Percentiles rank a stretch among this genome's conserved stretches.
These are phyloP conservation scores for Drosophila rufa DNA, from an alignment of 1,140 invertebrate genomes.

Conservation along the genomic window DNA sequence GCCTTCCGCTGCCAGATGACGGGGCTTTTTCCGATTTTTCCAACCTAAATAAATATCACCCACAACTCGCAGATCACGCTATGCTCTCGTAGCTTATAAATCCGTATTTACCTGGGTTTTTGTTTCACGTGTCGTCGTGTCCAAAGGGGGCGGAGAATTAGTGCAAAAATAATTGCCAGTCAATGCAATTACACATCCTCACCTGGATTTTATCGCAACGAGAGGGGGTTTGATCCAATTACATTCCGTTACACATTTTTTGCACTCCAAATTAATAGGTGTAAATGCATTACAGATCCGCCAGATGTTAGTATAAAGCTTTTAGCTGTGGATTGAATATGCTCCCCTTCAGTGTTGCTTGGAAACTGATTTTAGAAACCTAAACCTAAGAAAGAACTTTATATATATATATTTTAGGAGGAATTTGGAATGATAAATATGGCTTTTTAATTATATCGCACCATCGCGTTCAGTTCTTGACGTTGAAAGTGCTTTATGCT, in stretches of 20 bases:
- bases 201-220: conserved; percentile 6
- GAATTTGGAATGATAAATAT: not conserved
- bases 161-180: conserved; percentile 43
- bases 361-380: not conserved
- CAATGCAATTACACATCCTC: conserved; percentile 50
- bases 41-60: not conserved
- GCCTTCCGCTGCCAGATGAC: conserved; percentile 36
- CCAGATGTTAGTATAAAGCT: too few species aligned
- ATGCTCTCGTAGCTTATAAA: conserved; percentile 22
- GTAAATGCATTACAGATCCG: conserved; percentile 37
- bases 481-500: not conserved
- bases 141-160: conserved; percentile 37
- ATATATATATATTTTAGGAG: not conserved
- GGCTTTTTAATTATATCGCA: not conserved
- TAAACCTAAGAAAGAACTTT: not conserved
- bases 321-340: too few species aligned
- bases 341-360: too few species aligned
- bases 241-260: conserved; percentile 57
- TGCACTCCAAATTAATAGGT: conserved; percentile 28
- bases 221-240: conserved; percentile 21
- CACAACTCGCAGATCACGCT: conserved; percentile 16
- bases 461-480: not conserved
- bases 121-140: conserved; percentile 23
- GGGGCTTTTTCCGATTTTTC: conserved; percentile 15
- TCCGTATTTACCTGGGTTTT: conserved; percentile 12